Percentiles rank a stretch among this genome's conserved stretches.
Evolutionary conservation across 2,888 invertebrate genomes (phyloP).

Genomic region (Calameuta filiformis): DNA sequence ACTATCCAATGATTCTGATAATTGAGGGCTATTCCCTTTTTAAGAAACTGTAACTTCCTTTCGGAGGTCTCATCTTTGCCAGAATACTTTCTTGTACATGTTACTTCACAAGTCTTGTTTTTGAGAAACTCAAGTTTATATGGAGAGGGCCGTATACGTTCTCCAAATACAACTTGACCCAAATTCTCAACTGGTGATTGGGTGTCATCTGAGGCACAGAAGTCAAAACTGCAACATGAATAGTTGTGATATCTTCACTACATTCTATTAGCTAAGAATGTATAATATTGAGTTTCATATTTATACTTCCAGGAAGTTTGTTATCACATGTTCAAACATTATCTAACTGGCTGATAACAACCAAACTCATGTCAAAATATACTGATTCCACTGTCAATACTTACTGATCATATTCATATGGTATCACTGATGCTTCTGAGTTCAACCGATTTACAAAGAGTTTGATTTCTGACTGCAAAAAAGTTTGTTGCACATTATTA

Average conservation of each 20-base stretch:
- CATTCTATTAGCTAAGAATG: not conserved
- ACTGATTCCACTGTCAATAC: conserved; percentile 43
- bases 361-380: not conserved
- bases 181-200: conserved; percentile 96
- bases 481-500: conserved; percentile 12
- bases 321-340: not conserved
- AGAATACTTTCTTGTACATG: conserved; percentile 82
- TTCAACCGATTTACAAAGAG: conserved; percentile 96
- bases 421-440: conserved; percentile 97
- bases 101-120: conserved; percentile 72
- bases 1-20: conserved; percentile 99
- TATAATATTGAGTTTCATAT: not conserved
- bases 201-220: conserved; percentile 79
- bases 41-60: conserved; percentile 82
- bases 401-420: conserved; percentile 96
- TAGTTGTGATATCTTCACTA: not conserved
- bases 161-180: conserved; percentile 99
- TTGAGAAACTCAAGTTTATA: conserved; percentile 87
- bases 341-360: not conserved
- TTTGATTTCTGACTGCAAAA: conserved; percentile 85
- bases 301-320: not conserved
- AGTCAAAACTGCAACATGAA: conserved; percentile 82
- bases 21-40: conserved; percentile 92
- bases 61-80: conserved; percentile 73
- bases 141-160: conserved; percentile 93